phyloP scores from a whole-genome alignment of 2,888 invertebrate genomes.

The Protonemura montana region DNA sequence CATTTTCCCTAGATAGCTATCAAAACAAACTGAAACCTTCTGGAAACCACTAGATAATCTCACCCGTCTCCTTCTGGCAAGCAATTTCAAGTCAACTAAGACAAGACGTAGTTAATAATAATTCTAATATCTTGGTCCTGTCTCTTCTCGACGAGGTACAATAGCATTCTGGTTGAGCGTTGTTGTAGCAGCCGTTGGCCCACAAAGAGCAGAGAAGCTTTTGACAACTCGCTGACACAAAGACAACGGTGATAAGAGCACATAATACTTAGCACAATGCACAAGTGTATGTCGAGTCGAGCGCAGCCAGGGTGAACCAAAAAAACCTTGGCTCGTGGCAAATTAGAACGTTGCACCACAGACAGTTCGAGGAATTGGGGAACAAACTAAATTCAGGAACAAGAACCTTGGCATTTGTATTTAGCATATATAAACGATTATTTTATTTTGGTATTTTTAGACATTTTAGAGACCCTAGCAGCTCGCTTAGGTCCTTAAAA shows the following conservation, averaged over 20 bases:
- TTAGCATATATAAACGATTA: no score
- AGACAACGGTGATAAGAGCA: conserved; percentile 9
- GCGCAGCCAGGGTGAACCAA: background rate
- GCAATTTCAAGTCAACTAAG: background rate
- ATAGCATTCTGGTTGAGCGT: background rate
- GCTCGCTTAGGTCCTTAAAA: no score
- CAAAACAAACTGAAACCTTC: background rate
- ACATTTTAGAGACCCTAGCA: no score
- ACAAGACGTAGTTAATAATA: background rate
- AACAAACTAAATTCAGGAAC: no score
- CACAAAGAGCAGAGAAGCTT: background rate
- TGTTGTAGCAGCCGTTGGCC: background rate
- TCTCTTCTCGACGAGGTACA: background rate
- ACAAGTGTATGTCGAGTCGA: background rate
- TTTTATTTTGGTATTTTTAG: no score
- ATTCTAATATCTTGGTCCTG: background rate
- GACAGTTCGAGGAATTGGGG: no score
- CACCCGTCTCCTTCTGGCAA: background rate
- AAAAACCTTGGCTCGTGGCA: background rate
- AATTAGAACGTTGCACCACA: background rate
- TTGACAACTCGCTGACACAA: background rate
- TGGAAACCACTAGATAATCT: no score
- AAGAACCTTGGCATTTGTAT: no score
- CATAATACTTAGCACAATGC: background rate
- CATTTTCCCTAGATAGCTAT: background rate